These are phyloP conservation scores for Conomelus anceps DNA, from an alignment of 2,888 invertebrate species.

Conservation along the genomic window DNA sequence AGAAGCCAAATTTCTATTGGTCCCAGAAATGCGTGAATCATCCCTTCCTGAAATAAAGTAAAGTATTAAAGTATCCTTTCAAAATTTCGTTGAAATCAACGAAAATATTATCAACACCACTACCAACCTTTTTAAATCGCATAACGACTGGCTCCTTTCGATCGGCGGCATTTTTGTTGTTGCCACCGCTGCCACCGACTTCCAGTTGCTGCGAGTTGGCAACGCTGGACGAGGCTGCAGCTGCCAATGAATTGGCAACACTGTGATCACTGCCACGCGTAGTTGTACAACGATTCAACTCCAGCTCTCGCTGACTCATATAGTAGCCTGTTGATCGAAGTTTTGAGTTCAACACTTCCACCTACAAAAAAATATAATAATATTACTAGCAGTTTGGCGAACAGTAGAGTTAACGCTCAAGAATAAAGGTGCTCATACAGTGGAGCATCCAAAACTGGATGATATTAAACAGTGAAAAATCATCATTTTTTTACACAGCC, in stretches of 20 bases:
- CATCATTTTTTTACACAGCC: too few species aligned
- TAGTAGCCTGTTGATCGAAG: slow-evolving; percentile 48
- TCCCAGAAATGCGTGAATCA: too few species aligned
- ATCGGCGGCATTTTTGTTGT: slow-evolving; percentile 16
- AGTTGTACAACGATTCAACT: slow-evolving; percentile 15
- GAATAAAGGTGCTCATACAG: too few species aligned
- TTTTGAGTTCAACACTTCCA: slow-evolving; percentile 63
- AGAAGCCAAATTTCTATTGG: too few species aligned
- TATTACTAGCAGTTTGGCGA: too few species aligned
- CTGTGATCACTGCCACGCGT: not conserved
- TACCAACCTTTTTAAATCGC: slow-evolving; percentile 60
- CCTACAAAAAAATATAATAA: slow-evolving; percentile 37
- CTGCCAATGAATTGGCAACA: not conserved
- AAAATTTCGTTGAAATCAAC: too few species aligned
- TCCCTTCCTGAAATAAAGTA: too few species aligned
- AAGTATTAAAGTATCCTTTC: too few species aligned
- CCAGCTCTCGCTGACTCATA: slow-evolving; percentile 22
- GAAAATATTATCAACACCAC: too few species aligned
- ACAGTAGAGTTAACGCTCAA: too few species aligned
- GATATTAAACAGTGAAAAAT: too few species aligned
- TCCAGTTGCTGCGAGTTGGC: not conserved
- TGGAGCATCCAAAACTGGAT: too few species aligned
- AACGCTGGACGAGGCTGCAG: not conserved
- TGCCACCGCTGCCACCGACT: not conserved
- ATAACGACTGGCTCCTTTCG: slow-evolving; percentile 54